These are phyloP conservation scores for Oreortyx pictus DNA, from an alignment of 2,797 vertebrate species.

Conservation along the genomic window DNA sequence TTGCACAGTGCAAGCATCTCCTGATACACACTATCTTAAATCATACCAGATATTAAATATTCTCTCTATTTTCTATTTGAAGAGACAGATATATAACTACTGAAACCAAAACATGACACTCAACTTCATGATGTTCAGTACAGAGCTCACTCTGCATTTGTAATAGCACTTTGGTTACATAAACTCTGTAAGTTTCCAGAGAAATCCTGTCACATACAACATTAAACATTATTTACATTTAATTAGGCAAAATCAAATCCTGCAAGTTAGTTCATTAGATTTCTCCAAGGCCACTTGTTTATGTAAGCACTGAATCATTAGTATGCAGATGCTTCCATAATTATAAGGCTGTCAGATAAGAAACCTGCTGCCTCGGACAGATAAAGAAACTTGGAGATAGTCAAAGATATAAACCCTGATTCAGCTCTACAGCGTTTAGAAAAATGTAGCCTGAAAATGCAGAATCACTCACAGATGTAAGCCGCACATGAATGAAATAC, in stretches of 20 bases:
- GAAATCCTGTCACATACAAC: slow-evolving; percentile 73
- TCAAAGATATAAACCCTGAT: slow-evolving; percentile 72
- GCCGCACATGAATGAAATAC: slow-evolving; percentile 14
- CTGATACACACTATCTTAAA: not conserved
- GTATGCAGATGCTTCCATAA: slow-evolving; percentile 77
- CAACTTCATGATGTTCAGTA: not conserved
- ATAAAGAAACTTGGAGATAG: slow-evolving; percentile 78
- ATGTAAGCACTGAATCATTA: slow-evolving; percentile 79
- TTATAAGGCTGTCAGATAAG: slow-evolving; percentile 80
- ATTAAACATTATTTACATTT: slow-evolving; percentile 83
- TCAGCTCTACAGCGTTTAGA: slow-evolving; percentile 36
- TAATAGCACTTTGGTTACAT: slow-evolving; percentile 52
- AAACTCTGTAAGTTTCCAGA: slow-evolving; percentile 48
- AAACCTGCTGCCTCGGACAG: slow-evolving; percentile 77
- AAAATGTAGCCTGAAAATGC: slow-evolving; percentile 61
- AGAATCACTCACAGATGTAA: slow-evolving; percentile 54
- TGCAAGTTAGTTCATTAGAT: slow-evolving; percentile 77
- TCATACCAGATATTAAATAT: slow-evolving; percentile 25
- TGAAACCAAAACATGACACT: slow-evolving; percentile 36
- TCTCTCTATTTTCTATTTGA: slow-evolving; percentile 54
- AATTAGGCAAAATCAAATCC: slow-evolving; percentile 81
- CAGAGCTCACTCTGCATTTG: slow-evolving; percentile 20
- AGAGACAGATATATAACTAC: not conserved
- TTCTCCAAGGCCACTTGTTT: slow-evolving; percentile 82
- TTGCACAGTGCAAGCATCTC: not conserved